Evolutionary conservation across 2,113 vertebrate species (phyloP).

Genomic region (Cyanistes caeruleus): DNA sequence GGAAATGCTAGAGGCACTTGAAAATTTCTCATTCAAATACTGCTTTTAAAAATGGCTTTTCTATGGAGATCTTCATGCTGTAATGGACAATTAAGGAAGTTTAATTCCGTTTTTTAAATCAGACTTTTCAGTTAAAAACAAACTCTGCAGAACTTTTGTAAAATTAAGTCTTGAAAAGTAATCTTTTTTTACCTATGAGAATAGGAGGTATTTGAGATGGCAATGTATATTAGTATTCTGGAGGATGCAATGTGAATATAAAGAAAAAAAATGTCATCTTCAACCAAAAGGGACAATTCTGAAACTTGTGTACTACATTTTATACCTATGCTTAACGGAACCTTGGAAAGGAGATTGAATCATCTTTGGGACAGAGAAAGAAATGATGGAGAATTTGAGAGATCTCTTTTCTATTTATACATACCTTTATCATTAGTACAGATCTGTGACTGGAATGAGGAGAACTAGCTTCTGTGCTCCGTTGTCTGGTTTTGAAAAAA

Average conservation of each 20-base stretch:
- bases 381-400: constrained; percentile 73
- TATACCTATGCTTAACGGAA: not conserved
- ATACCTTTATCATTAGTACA: not conserved
- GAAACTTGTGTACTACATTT: not conserved
- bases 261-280: not conserved
- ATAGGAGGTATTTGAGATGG: not conserved
- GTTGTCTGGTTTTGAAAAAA: not conserved
- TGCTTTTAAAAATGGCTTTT: not conserved
- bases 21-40: not conserved
- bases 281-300: not conserved
- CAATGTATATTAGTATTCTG: not conserved
- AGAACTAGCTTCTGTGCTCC: not conserved
- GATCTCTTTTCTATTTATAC: not conserved
- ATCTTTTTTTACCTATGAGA: not conserved
- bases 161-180: not conserved
- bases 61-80: not conserved
- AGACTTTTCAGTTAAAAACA: not conserved
- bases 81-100: not conserved
- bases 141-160: not conserved
- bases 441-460: not conserved
- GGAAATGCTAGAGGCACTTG: not conserved
- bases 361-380: constrained; percentile 49
- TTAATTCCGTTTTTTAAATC: not conserved
- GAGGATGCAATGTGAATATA: not conserved
- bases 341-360: constrained; percentile 30